Evolutionary conservation across 2,797 vertebrate genomes (phyloP).

Genomic region (Phataginus tricuspis): DNA sequence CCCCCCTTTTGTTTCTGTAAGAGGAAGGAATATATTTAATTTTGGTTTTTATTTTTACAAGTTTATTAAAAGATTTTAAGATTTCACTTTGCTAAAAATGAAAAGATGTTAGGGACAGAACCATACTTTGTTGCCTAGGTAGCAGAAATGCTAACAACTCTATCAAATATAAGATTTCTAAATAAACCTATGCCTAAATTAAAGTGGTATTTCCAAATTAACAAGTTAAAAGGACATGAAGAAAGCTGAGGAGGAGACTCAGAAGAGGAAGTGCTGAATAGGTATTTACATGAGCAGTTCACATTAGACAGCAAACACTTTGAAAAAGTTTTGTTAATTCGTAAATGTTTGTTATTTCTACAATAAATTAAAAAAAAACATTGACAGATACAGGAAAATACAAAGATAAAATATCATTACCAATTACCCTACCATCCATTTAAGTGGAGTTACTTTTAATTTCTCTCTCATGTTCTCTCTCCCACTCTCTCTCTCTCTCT

Average conservation of each 20-base stretch:
- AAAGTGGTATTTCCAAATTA: conserved; percentile 24
- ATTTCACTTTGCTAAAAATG: conserved; percentile 63
- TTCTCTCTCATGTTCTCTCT: background rate
- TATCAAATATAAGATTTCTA: conserved; percentile 57
- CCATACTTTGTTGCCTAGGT: conserved; percentile 67
- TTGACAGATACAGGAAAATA: background rate
- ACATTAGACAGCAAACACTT: background rate
- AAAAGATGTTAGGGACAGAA: conserved; percentile 48
- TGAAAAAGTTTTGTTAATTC: background rate
- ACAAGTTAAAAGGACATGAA: background rate
- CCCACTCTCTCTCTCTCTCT: background rate
- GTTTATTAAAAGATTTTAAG: conserved; percentile 60
- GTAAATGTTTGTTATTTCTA: background rate
- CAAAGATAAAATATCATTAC: background rate
- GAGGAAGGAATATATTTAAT: conserved; percentile 46
- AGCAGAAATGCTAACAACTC: conserved; percentile 54
- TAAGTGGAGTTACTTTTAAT: background rate
- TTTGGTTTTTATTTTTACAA: conserved; percentile 50
- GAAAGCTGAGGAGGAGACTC: background rate
- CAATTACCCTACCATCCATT: background rate
- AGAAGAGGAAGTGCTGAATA: background rate
- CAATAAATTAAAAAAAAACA: background rate
- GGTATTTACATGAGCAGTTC: background rate
- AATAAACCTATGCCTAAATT: conserved; percentile 53
- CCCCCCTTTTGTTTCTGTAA: background rate